Base-by-base conservation (phyloP, 2,797 vertebrate species). In the Pterois miles region DNA sequence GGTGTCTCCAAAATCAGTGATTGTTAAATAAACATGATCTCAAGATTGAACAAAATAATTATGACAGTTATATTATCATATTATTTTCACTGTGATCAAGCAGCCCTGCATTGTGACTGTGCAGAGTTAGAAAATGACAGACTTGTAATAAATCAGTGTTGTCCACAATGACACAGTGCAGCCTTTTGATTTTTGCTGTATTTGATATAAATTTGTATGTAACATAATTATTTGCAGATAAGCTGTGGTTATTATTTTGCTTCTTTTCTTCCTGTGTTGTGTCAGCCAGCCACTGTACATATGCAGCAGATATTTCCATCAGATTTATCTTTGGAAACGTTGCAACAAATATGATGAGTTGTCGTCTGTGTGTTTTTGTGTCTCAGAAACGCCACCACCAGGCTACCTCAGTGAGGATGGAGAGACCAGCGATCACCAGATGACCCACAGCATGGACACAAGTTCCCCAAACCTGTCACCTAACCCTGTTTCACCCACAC, bases 331-430 rank as follows among this genome's bases (percentile, higher is more conserved):
- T 0, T 5, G 12, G 25, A 8, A 62, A 33, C 3, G 18, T 71
- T 9, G 7, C 12, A n/a, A n/a, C 50, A 54, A 40, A 57, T 65
- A 7, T 77, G 36, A 56, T 74, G 56, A 40, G n/a, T 57, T 64
- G 27, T 62, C 27, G 27, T 25, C 3, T 78, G 7, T 75, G 29
- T 78, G 31, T 76, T 23, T 48, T 14, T 1, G 46, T n/a, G 85
- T 91, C 74, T 74, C 88, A 99, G 98, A 99, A 94, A 99, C 98
- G 27, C 98, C 98, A 1, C 98, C 98, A 40, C 98, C 98, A 5
- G 98, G 98, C 79, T 99, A 99, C 92, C 93, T 99, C 93, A 99
- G 98, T 84, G 98, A 99, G 94, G 98, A 99, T 97, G 98, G 98
- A 85, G 98, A 99, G 94, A 98, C 97, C 81, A 99, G 97, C 43